Percentiles rank a stretch among this genome's conserved stretches.
Evolutionary conservation across 2,113 vertebrate species (phyloP).

Genomic region (Oreochromis niloticus): DNA sequence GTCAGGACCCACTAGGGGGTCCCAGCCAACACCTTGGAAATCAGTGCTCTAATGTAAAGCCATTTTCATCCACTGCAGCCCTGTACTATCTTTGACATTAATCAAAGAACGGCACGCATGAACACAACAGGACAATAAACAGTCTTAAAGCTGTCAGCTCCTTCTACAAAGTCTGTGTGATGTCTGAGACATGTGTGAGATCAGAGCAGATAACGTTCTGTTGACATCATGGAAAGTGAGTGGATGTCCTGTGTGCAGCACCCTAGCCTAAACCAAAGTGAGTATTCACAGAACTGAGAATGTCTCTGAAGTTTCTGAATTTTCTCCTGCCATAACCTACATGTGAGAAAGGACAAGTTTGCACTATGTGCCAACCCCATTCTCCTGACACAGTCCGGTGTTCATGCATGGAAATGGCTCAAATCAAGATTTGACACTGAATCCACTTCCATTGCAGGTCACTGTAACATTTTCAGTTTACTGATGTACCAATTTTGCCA

Average conservation of each 20-base stretch:
- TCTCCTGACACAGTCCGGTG: background rate
- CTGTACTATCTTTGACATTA: background rate
- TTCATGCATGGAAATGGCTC: background rate
- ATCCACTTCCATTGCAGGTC: background rate
- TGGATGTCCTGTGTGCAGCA: background rate
- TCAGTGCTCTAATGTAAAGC: background rate
- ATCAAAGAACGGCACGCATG: background rate
- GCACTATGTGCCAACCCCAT: background rate
- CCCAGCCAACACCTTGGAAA: background rate
- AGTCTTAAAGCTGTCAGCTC: background rate
- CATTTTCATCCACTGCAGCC: background rate
- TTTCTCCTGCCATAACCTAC: fast-evolving
- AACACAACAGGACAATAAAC: background rate
- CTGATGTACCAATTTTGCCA: background rate
- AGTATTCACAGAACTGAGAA: background rate
- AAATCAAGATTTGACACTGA: background rate
- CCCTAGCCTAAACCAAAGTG: background rate
- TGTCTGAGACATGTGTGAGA: background rate
- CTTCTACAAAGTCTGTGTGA: background rate
- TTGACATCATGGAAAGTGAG: background rate
- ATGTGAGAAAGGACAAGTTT: background rate
- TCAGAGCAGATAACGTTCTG: background rate
- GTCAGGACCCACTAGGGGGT: background rate
- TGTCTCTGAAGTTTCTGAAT: background rate
- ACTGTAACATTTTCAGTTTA: background rate